phyloP scores from a whole-genome alignment of 2,888 invertebrate species.

The Apotomis turbidana region DNA sequence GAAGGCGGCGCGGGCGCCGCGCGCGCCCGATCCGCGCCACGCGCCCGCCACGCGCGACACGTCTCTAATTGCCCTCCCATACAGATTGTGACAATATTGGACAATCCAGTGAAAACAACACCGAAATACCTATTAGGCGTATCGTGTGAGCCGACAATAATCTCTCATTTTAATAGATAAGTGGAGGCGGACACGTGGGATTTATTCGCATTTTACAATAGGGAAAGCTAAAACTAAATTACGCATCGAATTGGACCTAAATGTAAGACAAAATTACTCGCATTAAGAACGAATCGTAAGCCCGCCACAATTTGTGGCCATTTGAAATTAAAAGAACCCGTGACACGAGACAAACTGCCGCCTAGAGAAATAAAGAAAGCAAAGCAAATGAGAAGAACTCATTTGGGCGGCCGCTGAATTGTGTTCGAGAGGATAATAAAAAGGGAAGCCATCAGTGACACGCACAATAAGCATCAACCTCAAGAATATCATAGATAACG shows the following conservation, averaged over 20 bases:
- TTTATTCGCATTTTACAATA: constrained; percentile 66
- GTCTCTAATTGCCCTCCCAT: constrained; percentile 81
- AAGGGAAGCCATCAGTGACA: constrained; percentile 84
- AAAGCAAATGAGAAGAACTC: constrained; percentile 82
- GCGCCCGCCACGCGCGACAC: constrained; percentile 78
- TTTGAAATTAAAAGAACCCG: constrained; percentile 77
- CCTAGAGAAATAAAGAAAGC: constrained; percentile 82
- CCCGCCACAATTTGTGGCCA: constrained; percentile 57
- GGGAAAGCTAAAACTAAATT: constrained; percentile 30
- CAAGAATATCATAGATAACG: constrained; percentile 84
- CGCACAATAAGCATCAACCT: constrained; percentile 85
- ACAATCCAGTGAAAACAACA: constrained; percentile 83
- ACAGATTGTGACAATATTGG: constrained; percentile 81
- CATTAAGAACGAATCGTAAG: constrained; percentile 54
- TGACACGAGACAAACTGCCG: constrained; percentile 80
- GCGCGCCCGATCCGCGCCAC: constrained; percentile 59
- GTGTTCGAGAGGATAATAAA: constrained; percentile 84
- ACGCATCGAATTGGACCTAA: constrained; percentile 20
- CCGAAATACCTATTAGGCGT: constrained; percentile 68
- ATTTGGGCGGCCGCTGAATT: constrained; percentile 81
- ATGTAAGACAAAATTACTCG: constrained; percentile 56
- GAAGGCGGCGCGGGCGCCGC: constrained; percentile 48
- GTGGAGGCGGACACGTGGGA: constrained; percentile 77
- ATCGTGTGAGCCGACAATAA: constrained; percentile 73
- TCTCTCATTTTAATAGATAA: constrained; percentile 84